Conservation (phyloP, 2,888 invertebrate species). For the Drosophila longiperda region DNA sequence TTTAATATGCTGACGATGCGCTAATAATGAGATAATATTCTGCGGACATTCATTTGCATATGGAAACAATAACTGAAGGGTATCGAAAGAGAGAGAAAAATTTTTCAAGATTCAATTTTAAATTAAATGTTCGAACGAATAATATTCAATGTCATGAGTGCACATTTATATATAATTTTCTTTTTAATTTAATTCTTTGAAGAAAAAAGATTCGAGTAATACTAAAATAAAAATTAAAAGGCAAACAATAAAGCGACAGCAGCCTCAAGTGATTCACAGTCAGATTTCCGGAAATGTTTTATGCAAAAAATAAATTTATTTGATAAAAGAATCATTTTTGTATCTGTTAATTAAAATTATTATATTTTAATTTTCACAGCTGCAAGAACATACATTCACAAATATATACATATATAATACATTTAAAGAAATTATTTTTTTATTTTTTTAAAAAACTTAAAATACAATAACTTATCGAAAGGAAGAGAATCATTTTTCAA, state of each 20-base stretch:
- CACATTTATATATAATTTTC: too few species aligned
- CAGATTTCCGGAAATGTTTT: constrained; percentile 28
- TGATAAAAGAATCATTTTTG: neutral
- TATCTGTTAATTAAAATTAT: neutral
- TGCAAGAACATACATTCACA: neutral
- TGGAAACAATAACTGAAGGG: neutral
- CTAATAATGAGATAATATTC: neutral
- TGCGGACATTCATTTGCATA: neutral
- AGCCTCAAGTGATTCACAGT: constrained; percentile 57
- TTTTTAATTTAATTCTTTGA: neutral
- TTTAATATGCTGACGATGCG: constrained; percentile 2
- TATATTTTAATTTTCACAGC: neutral
- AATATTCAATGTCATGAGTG: neutral
- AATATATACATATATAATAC: neutral
- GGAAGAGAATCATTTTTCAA: too few species aligned
- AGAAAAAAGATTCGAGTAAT: constrained; percentile 49
- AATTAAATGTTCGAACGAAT: neutral
- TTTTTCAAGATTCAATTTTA: neutral
- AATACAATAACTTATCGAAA: too few species aligned
- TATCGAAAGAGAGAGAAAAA: neutral
- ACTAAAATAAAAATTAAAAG: constrained; percentile 79
- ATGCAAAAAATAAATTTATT: constrained; percentile 4
- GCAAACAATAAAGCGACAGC: constrained; percentile 71
- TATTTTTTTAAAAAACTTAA: neutral
- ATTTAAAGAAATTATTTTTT: neutral